phyloP scores from a whole-genome alignment of 2,888 invertebrate species.

The Chirona hameri region DNA sequence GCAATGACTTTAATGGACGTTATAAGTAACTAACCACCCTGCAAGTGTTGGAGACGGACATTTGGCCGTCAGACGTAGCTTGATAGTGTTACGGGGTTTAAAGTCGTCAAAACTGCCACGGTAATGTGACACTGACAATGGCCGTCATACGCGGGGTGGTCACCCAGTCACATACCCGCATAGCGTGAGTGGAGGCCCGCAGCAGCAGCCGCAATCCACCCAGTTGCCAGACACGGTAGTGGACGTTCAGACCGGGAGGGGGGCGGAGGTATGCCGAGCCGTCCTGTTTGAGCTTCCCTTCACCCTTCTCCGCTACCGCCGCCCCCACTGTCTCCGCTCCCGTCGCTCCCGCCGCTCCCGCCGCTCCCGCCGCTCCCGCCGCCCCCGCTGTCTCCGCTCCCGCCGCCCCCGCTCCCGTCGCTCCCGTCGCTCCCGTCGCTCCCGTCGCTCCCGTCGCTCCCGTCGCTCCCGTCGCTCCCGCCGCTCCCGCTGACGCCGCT shows the following conservation, averaged over 20 bases:
- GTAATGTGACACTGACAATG: too few species aligned
- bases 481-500: neutral
- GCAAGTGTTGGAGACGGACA: too few species aligned
- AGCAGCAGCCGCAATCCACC: neutral
- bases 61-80: too few species aligned
- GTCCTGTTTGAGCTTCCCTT: neutral
- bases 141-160: too few species aligned
- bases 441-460: too few species aligned
- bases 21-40: too few species aligned
- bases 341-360: neutral
- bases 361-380: neutral
- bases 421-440: too few species aligned
- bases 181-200: neutral
- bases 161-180: neutral
- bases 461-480: too few species aligned
- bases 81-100: too few species aligned
- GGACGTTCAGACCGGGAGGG: neutral
- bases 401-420: too few species aligned
- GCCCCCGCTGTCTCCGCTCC: neutral
- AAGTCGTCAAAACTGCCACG: too few species aligned
- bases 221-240: slow-evolving; percentile 11
- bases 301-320: neutral
- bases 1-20: too few species aligned
- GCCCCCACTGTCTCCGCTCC: neutral
- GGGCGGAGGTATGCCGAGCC: neutral